These are phyloP conservation scores for Corythornis madagascariensis DNA, from an alignment of 2,113 vertebrate genomes.

Conservation along the genomic window DNA sequence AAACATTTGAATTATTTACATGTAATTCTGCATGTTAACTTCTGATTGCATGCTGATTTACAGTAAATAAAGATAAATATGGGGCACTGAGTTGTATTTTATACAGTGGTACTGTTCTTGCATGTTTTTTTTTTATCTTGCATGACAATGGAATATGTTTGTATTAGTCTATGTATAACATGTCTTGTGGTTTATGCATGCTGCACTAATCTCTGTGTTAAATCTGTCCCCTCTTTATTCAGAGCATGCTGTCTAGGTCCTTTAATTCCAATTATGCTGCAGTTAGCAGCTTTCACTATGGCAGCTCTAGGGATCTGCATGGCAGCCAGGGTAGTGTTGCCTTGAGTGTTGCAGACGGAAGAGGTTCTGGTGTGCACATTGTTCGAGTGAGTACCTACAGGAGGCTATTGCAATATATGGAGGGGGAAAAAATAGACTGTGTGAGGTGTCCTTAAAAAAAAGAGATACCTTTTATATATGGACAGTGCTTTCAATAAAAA, in stretches of 20 bases:
- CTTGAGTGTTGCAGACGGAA: conserved; percentile 89
- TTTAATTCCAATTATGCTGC: conserved; percentile 92
- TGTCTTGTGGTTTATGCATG: conserved; percentile 70
- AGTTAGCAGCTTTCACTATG: conserved; percentile 90
- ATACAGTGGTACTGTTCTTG: conserved; percentile 52
- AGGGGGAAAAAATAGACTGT: conserved; percentile 29
- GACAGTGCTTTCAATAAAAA: not conserved
- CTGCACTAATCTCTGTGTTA: conserved; percentile 81
- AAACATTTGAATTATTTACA: conserved; percentile 60
- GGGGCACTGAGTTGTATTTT: conserved; percentile 17
- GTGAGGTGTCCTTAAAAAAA: not conserved
- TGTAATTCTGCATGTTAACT: conserved; percentile 58
- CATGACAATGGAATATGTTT: conserved; percentile 62
- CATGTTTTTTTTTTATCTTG: conserved; percentile 74
- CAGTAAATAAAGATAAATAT: conserved; percentile 40
- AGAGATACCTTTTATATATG: not conserved
- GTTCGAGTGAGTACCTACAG: conserved; percentile 90
- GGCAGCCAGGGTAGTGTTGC: conserved; percentile 94
- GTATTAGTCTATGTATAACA: conserved; percentile 60
- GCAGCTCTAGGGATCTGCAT: conserved; percentile 95
- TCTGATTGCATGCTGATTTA: conserved; percentile 58
- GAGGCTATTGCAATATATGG: conserved; percentile 52
- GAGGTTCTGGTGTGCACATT: conserved; percentile 86
- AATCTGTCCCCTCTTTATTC: conserved; percentile 87
- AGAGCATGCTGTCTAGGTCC: conserved; percentile 97